Conservation (phyloP, 2,888 invertebrate species). For the Eumacrocentrus americanus region DNA sequence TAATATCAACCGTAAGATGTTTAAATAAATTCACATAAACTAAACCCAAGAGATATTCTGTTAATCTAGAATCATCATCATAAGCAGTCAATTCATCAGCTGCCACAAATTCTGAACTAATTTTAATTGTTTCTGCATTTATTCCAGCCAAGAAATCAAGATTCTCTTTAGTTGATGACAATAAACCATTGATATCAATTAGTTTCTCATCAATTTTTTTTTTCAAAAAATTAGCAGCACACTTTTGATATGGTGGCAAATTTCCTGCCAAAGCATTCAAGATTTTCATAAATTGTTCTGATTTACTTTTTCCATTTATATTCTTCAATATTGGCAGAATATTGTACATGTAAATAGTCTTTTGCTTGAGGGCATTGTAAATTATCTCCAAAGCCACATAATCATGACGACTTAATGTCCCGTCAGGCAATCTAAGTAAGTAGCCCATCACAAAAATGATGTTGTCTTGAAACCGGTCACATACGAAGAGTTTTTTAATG, state of each 20-base stretch:
- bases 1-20: conserved; percentile 4
- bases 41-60: conserved; percentile 31
- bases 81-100: conserved; percentile 17
- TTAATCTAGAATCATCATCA: conserved; percentile 28
- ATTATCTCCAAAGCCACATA: conserved; percentile 37
- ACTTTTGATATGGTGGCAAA: conserved; percentile 32
- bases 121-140: conserved; percentile 3
- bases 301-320: conserved; percentile 10
- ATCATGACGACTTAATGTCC: conserved; percentile 32
- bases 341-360: conserved; percentile 33
- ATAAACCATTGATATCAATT: conserved; percentile 10
- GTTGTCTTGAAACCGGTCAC: conserved; percentile 36
- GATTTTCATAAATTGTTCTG: conserved; percentile 33
- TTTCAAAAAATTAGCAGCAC: conserved; percentile 31
- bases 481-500: conserved; percentile 22
- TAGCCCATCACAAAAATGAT: conserved; percentile 38
- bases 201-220: background rate
- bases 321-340: conserved; percentile 27
- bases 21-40: conserved; percentile 33
- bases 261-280: conserved; percentile 30
- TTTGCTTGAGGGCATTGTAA: conserved; percentile 33
- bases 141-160: conserved; percentile 32
- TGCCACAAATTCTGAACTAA: background rate
- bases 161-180: background rate
- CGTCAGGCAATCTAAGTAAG: conserved; percentile 31